Conservation (phyloP, 2,797 vertebrate genomes). For the Pangasius mekongensis region DNA sequence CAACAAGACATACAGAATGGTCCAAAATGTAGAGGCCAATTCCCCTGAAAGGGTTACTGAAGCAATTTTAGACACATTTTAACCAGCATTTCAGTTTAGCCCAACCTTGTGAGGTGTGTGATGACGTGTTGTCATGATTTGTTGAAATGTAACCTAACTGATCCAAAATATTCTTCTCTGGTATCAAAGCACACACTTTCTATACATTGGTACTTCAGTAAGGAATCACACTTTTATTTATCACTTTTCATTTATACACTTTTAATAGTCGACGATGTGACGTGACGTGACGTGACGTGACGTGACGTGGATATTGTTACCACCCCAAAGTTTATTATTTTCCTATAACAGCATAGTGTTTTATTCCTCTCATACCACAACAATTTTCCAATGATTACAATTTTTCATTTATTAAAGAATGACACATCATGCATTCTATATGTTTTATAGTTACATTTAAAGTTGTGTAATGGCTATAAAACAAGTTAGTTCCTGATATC, state of each 20-base stretch:
- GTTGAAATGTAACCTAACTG: not conserved
- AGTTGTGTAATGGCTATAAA: not conserved
- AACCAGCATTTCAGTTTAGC: not conserved
- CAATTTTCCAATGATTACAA: not conserved
- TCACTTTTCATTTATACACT: not conserved
- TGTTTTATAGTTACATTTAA: too few species aligned
- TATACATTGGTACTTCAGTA: not conserved
- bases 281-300: not conserved
- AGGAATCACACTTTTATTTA: not conserved
- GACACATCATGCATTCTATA: too few species aligned
- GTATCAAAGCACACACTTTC: not conserved
- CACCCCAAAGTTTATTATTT: not conserved
- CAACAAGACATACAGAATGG: not conserved
- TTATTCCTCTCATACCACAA: not conserved
- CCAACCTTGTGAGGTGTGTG: not conserved
- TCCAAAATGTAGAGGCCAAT: not conserved
- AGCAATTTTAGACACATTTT: not conserved
- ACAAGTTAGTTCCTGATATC: not conserved
- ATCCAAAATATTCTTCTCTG: not conserved
- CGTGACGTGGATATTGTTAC: not conserved
- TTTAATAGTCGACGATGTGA: not conserved
- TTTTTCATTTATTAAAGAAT: too few species aligned
- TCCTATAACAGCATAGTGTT: not conserved
- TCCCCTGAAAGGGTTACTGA: not conserved
- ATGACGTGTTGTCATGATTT: not conserved